Conservation (phyloP, 2,113 vertebrate genomes). For the Megaptera novaeangliae region DNA sequence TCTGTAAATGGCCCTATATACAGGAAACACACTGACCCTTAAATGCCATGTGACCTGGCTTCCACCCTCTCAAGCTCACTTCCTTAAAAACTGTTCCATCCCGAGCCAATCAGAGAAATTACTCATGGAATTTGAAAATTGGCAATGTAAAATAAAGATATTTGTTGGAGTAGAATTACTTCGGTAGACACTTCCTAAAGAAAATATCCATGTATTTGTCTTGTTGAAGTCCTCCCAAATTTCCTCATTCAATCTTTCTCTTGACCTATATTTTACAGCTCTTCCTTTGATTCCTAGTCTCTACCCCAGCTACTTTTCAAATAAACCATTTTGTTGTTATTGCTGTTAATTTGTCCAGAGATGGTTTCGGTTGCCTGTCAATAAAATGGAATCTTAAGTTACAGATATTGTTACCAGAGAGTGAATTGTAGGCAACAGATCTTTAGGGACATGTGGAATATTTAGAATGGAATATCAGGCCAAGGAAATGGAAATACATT, state of each 20-base stretch:
- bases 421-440: neutral
- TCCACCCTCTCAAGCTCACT: neutral
- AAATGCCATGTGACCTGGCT: neutral
- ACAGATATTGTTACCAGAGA: neutral
- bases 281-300: neutral
- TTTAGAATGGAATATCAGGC: neutral
- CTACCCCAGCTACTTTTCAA: neutral
- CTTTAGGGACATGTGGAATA: neutral
- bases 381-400: neutral
- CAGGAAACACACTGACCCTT: neutral
- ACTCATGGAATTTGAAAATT: neutral
- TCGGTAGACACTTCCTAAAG: neutral
- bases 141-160: neutral
- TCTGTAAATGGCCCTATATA: neutral
- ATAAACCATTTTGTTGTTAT: neutral
- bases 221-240: neutral
- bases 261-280: neutral
- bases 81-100: neutral
- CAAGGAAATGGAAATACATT: neutral
- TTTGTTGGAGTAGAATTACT: neutral
- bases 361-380: neutral
- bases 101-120: neutral
- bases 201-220: neutral
- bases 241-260: neutral
- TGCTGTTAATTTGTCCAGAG: neutral